These are phyloP conservation scores for Actinostola sp. DNA, from an alignment of 92 coral and sea anemone species.

Conservation along the genomic window DNA sequence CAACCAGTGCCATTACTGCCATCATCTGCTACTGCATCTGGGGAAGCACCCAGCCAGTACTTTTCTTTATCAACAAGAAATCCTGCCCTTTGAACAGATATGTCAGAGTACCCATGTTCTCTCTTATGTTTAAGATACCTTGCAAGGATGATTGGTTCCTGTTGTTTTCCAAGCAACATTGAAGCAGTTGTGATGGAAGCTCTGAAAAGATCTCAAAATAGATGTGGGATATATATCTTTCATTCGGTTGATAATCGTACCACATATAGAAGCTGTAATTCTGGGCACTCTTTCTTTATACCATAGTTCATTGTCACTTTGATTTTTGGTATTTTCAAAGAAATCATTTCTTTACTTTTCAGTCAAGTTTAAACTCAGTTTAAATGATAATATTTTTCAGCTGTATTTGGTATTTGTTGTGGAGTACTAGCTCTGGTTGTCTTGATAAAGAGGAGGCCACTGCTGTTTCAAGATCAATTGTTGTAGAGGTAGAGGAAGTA, in stretches of 20 bases:
- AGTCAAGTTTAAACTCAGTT: slow-evolving; percentile 26
- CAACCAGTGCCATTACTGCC: no score
- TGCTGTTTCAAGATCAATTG: neutral
- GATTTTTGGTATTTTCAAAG: slow-evolving; percentile 29
- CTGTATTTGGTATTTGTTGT: neutral
- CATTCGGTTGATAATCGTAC: slow-evolving; percentile 6
- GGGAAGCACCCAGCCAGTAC: no score
- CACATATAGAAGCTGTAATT: slow-evolving; percentile 29
- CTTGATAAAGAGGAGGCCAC: neutral
- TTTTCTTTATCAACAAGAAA: no score
- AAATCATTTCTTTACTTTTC: slow-evolving; percentile 36
- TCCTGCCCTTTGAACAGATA: no score
- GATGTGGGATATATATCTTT: slow-evolving; percentile 6
- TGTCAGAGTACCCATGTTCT: no score
- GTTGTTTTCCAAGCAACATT: no score
- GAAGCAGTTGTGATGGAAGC: no score
- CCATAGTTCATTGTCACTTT: slow-evolving; percentile 41
- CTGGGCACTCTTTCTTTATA: slow-evolving; percentile 36
- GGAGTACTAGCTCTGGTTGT: no score
- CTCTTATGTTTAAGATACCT: no score
- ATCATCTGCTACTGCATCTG: no score
- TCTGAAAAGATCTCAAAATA: slow-evolving; percentile 6
- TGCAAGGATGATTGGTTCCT: no score
- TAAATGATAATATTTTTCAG: neutral
- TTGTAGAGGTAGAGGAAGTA: neutral